Base-by-base conservation (phyloP, 2,113 vertebrate genomes). In the Xenopus borealis region DNA sequence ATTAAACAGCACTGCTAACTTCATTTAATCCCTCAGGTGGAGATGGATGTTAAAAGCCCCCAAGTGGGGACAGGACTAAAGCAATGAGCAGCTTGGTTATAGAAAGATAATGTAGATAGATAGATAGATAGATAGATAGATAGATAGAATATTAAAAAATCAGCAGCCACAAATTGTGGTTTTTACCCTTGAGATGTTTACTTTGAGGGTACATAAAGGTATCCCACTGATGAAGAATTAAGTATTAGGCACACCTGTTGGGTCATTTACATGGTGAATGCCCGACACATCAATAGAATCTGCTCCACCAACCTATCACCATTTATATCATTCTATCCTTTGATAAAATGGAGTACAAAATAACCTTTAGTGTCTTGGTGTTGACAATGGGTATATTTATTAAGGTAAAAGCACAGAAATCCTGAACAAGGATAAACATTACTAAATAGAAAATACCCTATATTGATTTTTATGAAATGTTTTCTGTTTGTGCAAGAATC, bases 1-100 rank as follows among this genome's bases (percentile, higher is more conserved):
- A 76, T 63, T 76, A 76, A 69, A 76, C 66, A 69, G 59, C 66
- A 66, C 69, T 27, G 59, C 69, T 76, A 76, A 76, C 73, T 61
- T 75, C 20, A 62, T 61, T 69, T 53, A 55, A 69, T 69, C 59
- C 45, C 66, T 55, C 66, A n/a, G 66, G 46, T 63, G 66, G 47
- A 62, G 10, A 30, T 58, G 66, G 58, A 58, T 30, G 12, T 59
- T 59, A 40, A 44, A 20, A 67, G 58, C 27, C 19, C 66, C 66
- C 27, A 69, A 63, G 62, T 69, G 47, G 30, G 66, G 66, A 63
- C 59, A 57, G 66, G 27, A 76, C 18, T 40, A 23, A 50, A 18
- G 16, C 46, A 76, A 69, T 61, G 59, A 33, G 18, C 16, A 17
- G 7, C 8, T 55, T 8, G 14, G 16, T 55, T 16, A 55, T 5